Evolutionary conservation across 2,113 vertebrate species (phyloP), one percentile per base, ranked within the genome.

Genomic region (Ia io): DNA sequence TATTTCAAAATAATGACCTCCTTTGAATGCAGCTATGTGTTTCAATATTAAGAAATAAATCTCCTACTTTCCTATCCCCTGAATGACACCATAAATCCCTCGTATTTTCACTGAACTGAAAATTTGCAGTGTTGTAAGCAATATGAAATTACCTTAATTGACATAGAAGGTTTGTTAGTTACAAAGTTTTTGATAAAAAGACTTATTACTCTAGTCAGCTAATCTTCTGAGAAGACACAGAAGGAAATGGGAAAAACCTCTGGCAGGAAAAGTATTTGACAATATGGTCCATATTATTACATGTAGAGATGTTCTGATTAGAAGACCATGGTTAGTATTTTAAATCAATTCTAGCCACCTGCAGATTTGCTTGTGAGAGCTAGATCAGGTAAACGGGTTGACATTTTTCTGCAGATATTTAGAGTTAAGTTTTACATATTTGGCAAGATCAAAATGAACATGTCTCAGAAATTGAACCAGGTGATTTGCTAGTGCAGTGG

Each of bases 1-100:
- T 93, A 77, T 94, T 91, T 94, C 37, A 84, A 95, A 95, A 88
- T 94, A 90, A 94, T 76, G 35, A 44, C 59, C 83, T 92, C 73
- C 59, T 71, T 90, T 12, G 13, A 96, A 30, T 80, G 77, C 7
- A 88, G 61, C 37, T 47, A 16, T 69, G 28, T 18, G 0, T 91
- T 76, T 84, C 32, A 80, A 63, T 80, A 85, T 42, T 87, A 63
- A 94, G 61, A 88, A 82, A 25, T 22, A 79, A n/a, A 73, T 5
- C 63, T 56, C 49, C 37, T 56, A 56, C 23, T 94, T 93, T 97
- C 35, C 83, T 91, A 59, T 83, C 30, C 28, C 18, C 9, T 47
- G 56, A 94, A 90, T 89, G 61, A 78, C 2, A 78, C 47, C 53
- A 92, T 42, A 9, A 90, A 79, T 76, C 67, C 23, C 23, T 79